Base-by-base conservation (phyloP, 2,888 invertebrate species). In the Globia sparganii region DNA sequence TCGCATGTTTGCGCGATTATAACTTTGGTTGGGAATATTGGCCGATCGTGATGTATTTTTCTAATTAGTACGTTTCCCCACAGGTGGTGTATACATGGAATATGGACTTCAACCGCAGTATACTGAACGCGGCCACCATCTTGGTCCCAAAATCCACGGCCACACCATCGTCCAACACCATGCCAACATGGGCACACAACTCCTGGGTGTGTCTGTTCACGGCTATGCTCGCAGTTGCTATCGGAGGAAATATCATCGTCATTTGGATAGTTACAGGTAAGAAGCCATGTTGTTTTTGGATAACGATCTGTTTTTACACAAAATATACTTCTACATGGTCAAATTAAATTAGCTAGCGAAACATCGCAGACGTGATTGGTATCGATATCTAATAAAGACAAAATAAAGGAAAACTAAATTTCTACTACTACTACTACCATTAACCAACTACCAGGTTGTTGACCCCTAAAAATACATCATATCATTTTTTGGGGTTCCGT, bases 231-330 rank as follows among this genome's bases (percentile, higher is more conserved):
- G 95, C 98, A 15, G 97, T 98, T 5, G 98, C 99, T 1, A 98
- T 98, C 65, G 98, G 98, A 1, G 99, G 99, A 37, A 99, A 99
- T 91, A 97, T 98, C 62, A 98, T 99, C 81, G 99, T 99, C 70
- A 98, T 99, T 88, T 99, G 99, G 99, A 99, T 99, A 89, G 99
- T 99, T 18, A 97, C 97, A 88, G 98, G 98, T 98, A 94, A 97
- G 83, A 61, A 53, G 61, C 4, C 1, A n/a, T 13, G 8, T 9
- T 4, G 9, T n/a, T 62, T 34, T 34, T 68, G 3, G 5, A 1
- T 53, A 53, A 53, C 21, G 4, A n/a, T n/a, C n/a, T n/a, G n/a
- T n/a, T n/a, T n/a, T n/a, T n/a, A n/a, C n/a, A n/a, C n/a, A n/a
- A n/a, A n/a, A n/a, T n/a, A n/a, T n/a, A n/a, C n/a, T n/a, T n/a